phyloP scores from a whole-genome alignment of 2,113 vertebrate genomes.

The Picathartes gymnocephalus region DNA sequence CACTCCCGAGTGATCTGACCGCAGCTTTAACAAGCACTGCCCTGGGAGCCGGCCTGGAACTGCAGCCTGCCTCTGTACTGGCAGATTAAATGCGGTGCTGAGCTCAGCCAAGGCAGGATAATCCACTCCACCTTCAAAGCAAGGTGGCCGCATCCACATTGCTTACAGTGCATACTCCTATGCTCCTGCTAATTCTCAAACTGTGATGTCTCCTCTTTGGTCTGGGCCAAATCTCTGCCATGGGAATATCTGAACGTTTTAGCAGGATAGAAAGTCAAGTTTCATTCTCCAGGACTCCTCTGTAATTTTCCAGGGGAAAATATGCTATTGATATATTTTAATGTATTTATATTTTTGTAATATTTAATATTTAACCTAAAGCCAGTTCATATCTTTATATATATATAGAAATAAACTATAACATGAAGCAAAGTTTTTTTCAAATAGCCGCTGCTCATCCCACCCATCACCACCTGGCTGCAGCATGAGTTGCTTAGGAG shows the following conservation, averaged over 20 bases:
- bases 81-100: background rate
- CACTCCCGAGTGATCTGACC: accelerated
- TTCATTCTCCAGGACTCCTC: background rate
- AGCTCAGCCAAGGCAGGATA: background rate
- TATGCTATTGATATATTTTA: background rate
- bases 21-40: background rate
- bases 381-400: background rate
- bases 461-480: background rate
- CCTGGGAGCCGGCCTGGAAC: background rate
- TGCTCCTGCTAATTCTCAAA: background rate
- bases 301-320: background rate
- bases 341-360: background rate
- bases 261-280: background rate
- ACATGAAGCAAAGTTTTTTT: background rate
- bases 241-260: background rate
- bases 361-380: background rate
- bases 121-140: background rate
- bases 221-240: background rate
- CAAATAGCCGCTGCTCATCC: background rate
- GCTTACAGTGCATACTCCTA: accelerated
- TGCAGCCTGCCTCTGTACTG: background rate
- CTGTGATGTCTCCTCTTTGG: background rate
- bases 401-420: background rate
- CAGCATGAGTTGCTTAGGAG: background rate
- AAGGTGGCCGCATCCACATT: background rate